Evolutionary conservation across 2,113 vertebrate genomes (phyloP).

Genomic region (Syrmaticus mikado): DNA sequence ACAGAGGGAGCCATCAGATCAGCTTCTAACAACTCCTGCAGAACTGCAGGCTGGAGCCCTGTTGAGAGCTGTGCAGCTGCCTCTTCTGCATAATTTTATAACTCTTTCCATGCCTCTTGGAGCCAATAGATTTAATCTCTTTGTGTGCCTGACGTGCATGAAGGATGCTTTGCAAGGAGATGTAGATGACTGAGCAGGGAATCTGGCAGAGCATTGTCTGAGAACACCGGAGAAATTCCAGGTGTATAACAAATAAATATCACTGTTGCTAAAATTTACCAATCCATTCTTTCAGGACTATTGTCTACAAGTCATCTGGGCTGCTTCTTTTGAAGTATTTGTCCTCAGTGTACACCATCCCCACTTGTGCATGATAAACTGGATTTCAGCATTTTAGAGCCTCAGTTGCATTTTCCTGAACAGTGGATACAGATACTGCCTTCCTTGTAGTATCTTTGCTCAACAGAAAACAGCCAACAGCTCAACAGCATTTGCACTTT

Average conservation of each 20-base stretch:
- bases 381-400: neutral
- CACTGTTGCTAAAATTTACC: neutral
- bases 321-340: constrained; percentile 28
- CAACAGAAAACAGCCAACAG: neutral
- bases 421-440: neutral
- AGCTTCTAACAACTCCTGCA: neutral
- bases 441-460: neutral
- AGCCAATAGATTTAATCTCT: neutral
- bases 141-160: neutral
- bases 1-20: neutral
- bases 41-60: neutral
- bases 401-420: neutral
- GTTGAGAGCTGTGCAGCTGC: rapidly evolving
- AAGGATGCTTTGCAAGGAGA: neutral
- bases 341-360: neutral
- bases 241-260: neutral
- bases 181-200: neutral
- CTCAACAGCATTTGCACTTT: neutral
- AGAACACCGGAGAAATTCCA: constrained; percentile 32
- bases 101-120: neutral
- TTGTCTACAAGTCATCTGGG: neutral
- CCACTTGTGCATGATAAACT: neutral
- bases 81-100: neutral
- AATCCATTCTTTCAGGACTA: neutral
- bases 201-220: neutral